Evolutionary conservation across 2,797 vertebrate genomes (phyloP).

Genomic region (Lepidocolaptes lacrymiger): DNA sequence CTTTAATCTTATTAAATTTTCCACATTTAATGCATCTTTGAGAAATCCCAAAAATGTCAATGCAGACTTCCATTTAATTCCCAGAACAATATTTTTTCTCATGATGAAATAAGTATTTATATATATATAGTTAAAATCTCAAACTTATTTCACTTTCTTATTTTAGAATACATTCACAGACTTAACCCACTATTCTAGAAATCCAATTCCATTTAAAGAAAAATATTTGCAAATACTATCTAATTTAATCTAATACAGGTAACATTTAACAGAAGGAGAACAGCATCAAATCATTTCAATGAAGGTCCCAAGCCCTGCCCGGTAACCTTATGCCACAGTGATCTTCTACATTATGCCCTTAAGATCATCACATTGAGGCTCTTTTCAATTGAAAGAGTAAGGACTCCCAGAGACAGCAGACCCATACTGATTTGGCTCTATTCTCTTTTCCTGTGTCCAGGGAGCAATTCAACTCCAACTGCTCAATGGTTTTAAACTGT

Average conservation of each 20-base stretch:
- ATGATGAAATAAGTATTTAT: not conserved
- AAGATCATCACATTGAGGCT: not conserved
- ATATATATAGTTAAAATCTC: not conserved
- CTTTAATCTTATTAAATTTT: slow-evolving; percentile 4
- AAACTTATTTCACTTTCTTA: not conserved
- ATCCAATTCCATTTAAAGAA: not conserved
- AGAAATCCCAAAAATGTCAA: not conserved
- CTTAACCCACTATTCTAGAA: not conserved
- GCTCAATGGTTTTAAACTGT: not conserved
- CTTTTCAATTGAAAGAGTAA: not conserved
- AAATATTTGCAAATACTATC: not conserved
- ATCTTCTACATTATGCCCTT: not conserved
- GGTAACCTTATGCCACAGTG: not conserved
- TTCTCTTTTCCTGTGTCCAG: not conserved
- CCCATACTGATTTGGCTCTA: not conserved
- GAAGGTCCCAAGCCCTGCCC: not conserved
- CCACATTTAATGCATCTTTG: not conserved
- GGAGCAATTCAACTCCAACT: not conserved
- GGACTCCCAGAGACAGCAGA: not conserved
- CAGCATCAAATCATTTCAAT: not conserved
- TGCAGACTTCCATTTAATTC: not conserved
- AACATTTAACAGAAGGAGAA: not conserved
- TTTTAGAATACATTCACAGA: not conserved
- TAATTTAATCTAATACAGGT: not conserved
- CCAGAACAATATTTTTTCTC: not conserved